Base-by-base conservation (phyloP, 2,888 invertebrate genomes). In the Microctonus hyperodae region DNA sequence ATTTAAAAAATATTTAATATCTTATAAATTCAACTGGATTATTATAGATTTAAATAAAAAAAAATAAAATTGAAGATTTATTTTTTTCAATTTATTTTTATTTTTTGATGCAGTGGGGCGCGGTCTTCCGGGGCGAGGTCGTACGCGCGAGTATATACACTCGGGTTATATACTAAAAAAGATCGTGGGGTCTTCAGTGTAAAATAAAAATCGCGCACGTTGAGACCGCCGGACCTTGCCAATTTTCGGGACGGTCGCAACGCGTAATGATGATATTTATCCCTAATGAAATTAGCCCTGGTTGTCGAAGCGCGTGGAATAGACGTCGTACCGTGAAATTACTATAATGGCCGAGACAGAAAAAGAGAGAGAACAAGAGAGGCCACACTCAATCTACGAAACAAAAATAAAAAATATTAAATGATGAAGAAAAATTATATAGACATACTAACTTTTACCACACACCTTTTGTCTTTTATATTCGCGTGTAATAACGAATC, bases 251-350 rank as follows among this genome's bases (percentile, higher is more conserved):
- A 74, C 71, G 75, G 74, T 77, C 75, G 74, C 71, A 75, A 79
- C 75, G 74, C 65, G 78, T 83, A 82, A 83, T 83, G 78, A 83
- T 80, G 79, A 83, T 83, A 81, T 82, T 82, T 82, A 83, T 82
- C 83, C 80, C 81, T 83, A 83, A 83, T 83, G 83, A 83, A 82
- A 83, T 83, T 83, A 83, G 82, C 78, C 73, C 74, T 77, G 77
- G 77, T 78, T 70, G 73, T 73, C 72, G 76, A 73, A 76, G 75
- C 78, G 74, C 78, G 74, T 69, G 74, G 78, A 78, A 80, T 79
- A 80, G 79, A 79, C 77, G 73, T 75, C 76, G 78, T 78, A 80
- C 79, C 81, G 76, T 80, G 75, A 82, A 83, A 82, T 83, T 82
- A 82, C 82, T 79, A 80, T 83, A 83, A 83, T 82, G 80, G 76